phyloP scores from a whole-genome alignment of 1,140 invertebrate species.

The Helicoverpa armigera region DNA sequence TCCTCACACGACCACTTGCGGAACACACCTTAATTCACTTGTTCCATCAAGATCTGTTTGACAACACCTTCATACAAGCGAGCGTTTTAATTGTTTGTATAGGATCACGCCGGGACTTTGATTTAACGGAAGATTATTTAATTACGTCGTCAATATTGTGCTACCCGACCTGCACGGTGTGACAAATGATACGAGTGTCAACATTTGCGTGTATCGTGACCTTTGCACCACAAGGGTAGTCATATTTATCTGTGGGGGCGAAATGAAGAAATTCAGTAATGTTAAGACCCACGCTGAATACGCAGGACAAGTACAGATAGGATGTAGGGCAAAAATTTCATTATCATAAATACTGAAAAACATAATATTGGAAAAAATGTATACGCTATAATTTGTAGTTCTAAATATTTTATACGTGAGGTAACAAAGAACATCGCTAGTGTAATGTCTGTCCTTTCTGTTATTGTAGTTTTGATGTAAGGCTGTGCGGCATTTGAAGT shows the following conservation, averaged over 20 bases:
- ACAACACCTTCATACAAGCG: conserved; percentile 29
- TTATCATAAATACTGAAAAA: conserved; percentile 12
- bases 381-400: conserved; percentile 7
- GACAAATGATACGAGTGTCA: background rate
- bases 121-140: conserved; percentile 24
- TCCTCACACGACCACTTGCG: conserved; percentile 24
- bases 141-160: conserved; percentile 10
- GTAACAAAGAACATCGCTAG: background rate
- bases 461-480: no score
- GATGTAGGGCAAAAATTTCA: conserved; percentile 14
- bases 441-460: no score
- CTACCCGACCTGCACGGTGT: background rate
- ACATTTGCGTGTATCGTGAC: conserved; percentile 11
- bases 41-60: conserved; percentile 38
- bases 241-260: background rate
- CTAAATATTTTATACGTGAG: conserved; percentile 39
- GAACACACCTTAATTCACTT: conserved; percentile 34
- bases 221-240: background rate
- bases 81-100: conserved; percentile 26
- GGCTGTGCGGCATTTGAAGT: no score
- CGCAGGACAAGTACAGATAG: conserved; percentile 4
- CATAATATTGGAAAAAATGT: background rate
- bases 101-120: conserved; percentile 6
- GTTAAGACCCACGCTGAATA: conserved; percentile 29
- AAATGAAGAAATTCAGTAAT: conserved; percentile 15